Evolutionary conservation across 2,888 invertebrate species (phyloP), one percentile per base, ranked within the genome.

Genomic region (Dryobota labecula): DNA sequence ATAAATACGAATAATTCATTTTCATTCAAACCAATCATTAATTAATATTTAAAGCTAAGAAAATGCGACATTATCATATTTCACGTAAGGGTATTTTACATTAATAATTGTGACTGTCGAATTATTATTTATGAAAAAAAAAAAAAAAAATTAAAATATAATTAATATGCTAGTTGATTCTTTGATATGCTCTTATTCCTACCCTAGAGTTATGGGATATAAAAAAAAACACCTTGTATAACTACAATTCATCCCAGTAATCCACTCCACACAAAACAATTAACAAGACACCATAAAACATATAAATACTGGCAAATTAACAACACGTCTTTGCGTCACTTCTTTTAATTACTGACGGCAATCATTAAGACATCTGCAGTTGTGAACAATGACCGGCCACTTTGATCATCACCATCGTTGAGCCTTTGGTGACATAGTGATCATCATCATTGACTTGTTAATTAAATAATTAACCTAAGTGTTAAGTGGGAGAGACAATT

Each of bases 381-480:
- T 70, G 20, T 62, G 58, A 54, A 67, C 51, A 75, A 77, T 64
- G 47, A 43, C 64, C 81, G 86, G 84, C 13, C 15, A 41, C 81
- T 83, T 83, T 85, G 84, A 85, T 72, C 30, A 63, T 45, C 20
- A 64, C 15, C 60, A 51, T 41, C 4, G 5, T 13, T n/a, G 18
- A 45, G 15, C 60, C 60, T 66, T 33, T 49, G 4, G 8, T 66
- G 65, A 53, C 51, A 67, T 7, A 13, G 45, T 57, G 33, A 67
- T 56, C 51, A 57, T 38, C 47, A 47, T 11, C 20, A 36, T 73
- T 67, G 63, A 79, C 73, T 80, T 51, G 30, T 64, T 67, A 57
- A 80, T 79, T 41, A 53, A 61, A 38, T 73, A 33, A 67, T 79
- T 83, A 65, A 79, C 79, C 84, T 64, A 79, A 30, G 67, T 65